These are phyloP conservation scores for Promerops cafer DNA, from an alignment of 2,113 vertebrate genomes.

Conservation along the genomic window DNA sequence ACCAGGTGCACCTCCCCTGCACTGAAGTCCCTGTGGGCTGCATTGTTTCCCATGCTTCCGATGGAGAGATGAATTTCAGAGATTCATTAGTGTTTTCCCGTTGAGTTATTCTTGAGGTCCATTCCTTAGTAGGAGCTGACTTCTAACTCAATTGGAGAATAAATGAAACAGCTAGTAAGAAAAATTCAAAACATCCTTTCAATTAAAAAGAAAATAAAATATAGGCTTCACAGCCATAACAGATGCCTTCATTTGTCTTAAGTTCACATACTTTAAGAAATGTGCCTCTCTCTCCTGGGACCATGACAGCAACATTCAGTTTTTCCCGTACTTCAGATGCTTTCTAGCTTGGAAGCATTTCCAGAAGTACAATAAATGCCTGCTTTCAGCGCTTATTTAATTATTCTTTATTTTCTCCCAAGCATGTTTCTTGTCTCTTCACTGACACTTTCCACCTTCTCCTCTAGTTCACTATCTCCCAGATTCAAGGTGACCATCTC, in stretches of 20 bases:
- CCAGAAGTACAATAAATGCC: background rate
- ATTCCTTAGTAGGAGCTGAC: background rate
- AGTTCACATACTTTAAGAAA: background rate
- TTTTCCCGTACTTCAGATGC: background rate
- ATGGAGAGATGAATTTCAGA: background rate
- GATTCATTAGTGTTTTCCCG: background rate
- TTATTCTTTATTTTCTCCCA: background rate
- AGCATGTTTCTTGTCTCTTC: background rate
- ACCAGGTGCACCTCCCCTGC: rapidly evolving
- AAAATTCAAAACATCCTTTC: slow-evolving; percentile 19
- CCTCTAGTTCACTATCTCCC: background rate
- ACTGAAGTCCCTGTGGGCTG: background rate
- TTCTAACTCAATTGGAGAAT: background rate
- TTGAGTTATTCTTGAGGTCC: background rate
- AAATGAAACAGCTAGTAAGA: background rate
- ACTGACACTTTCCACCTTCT: background rate
- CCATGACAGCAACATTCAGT: background rate
- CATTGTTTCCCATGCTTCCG: background rate
- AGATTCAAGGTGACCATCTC: background rate
- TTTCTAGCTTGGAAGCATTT: background rate
- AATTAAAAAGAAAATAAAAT: slow-evolving; percentile 30
- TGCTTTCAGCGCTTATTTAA: background rate
- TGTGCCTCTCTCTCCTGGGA: background rate
- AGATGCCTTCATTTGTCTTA: background rate
- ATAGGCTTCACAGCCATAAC: background rate